Percentiles rank a stretch among this genome's conserved stretches.
phyloP scores from a whole-genome alignment of 2,113 vertebrate genomes.

The Microtus ochrogaster region DNA sequence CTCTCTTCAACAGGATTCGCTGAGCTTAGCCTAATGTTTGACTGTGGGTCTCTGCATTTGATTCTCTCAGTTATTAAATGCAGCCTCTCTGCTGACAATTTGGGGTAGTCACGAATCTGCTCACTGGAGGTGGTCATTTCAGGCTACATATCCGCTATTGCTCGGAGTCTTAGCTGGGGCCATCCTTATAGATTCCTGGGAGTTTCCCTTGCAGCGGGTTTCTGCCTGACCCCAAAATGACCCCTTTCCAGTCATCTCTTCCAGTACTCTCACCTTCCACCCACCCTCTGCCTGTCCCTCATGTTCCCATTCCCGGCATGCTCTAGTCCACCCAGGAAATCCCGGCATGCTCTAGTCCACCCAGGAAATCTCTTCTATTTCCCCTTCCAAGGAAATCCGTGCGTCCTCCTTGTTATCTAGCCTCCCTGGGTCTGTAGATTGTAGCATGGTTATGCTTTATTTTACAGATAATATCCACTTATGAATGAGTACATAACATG shows the following conservation, averaged over 20 bases:
- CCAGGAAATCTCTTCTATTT: background rate
- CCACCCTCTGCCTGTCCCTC: background rate
- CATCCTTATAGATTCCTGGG: background rate
- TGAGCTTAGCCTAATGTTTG: background rate
- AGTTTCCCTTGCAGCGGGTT: background rate
- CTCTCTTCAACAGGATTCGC: background rate
- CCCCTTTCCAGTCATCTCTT: background rate
- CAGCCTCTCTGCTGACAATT: background rate
- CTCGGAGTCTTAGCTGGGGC: background rate
- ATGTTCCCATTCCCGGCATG: background rate
- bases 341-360: background rate
- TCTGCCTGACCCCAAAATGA: background rate
- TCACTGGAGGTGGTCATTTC: background rate
- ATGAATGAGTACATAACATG: background rate
- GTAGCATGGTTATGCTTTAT: background rate
- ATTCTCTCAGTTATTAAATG: background rate
- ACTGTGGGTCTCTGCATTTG: background rate
- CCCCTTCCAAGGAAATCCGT: background rate
- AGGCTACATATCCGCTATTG: background rate
- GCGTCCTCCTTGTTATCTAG: background rate
- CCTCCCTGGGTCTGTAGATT: background rate
- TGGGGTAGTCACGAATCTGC: background rate
- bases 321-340: background rate
- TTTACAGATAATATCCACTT: background rate
- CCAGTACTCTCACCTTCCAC: background rate